Percentiles rank a stretch among this genome's conserved stretches.
These are phyloP conservation scores for Cancer borealis DNA, from an alignment of 2,888 invertebrate genomes.

Conservation along the genomic window DNA sequence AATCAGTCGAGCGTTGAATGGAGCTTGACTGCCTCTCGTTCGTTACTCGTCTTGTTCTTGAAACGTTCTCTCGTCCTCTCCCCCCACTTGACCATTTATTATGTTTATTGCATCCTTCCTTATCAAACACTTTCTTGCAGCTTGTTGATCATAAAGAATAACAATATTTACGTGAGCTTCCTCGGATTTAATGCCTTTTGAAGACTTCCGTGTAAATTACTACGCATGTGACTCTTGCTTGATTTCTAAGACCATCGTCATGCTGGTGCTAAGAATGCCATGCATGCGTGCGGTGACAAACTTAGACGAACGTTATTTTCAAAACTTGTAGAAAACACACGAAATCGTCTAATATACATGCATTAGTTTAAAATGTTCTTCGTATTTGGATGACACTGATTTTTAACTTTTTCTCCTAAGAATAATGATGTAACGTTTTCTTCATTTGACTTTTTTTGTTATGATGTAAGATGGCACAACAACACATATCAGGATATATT, in stretches of 20 bases:
- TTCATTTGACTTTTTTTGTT: background rate
- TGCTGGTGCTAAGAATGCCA: background rate
- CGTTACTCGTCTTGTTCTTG: too few species aligned
- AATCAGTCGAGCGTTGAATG: too few species aligned
- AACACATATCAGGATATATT: background rate
- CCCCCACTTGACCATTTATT: too few species aligned
- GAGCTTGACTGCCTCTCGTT: too few species aligned
- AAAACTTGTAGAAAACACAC: background rate
- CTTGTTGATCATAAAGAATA: too few species aligned
- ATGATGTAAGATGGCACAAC: background rate
- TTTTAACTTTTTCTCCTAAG: background rate
- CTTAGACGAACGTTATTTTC: background rate
- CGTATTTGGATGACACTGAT: background rate
- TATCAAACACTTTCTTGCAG: too few species aligned
- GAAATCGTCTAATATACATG: background rate
- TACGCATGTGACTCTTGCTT: background rate
- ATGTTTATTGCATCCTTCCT: too few species aligned
- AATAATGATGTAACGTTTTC: background rate
- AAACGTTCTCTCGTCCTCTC: too few species aligned
- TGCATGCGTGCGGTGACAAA: background rate
- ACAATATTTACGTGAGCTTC: background rate
- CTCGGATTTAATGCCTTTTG: background rate
- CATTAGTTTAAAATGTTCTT: background rate
- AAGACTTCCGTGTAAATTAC: background rate
- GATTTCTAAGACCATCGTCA: background rate